Percentiles rank a stretch among this genome's conserved stretches.
Evolutionary conservation across 2,888 invertebrate species (phyloP).

Genomic region (Sepiola atlantica): DNA sequence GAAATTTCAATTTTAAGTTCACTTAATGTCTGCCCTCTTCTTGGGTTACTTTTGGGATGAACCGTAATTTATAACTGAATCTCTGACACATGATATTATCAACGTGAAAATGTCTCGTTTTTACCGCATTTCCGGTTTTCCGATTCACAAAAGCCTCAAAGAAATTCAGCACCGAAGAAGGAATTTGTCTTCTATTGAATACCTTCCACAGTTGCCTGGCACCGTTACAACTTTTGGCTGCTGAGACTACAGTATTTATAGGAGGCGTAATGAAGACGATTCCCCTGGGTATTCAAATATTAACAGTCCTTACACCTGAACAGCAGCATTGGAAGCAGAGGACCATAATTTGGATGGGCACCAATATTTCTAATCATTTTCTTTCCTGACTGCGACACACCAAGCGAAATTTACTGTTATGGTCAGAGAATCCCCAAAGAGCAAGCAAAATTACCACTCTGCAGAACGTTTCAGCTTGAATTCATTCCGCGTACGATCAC

Average conservation of each 20-base stretch:
- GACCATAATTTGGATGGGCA: not conserved
- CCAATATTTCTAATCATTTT: not conserved
- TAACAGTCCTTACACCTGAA: constrained; percentile 32
- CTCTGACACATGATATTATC: not conserved
- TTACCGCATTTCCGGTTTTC: not conserved
- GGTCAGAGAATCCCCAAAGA: not conserved
- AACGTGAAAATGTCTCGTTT: not conserved
- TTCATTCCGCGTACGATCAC: not conserved
- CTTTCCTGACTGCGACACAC: not conserved
- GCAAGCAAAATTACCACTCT: not conserved
- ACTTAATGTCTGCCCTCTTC: too few relatives aligned
- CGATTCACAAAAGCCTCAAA: not conserved
- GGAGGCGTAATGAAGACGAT: not conserved
- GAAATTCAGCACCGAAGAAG: not conserved
- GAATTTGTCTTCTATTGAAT: not conserved
- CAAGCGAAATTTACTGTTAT: not conserved
- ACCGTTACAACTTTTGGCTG: not conserved
- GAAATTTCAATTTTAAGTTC: too few relatives aligned
- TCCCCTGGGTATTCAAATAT: not conserved
- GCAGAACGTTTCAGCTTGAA: not conserved
- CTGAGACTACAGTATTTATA: not conserved
- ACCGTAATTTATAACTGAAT: not conserved
- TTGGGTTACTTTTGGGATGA: not conserved
- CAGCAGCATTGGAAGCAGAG: not conserved
- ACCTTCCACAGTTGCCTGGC: not conserved